Evolutionary conservation across 2,797 vertebrate species (phyloP).

Genomic region (Molothrus ater): DNA sequence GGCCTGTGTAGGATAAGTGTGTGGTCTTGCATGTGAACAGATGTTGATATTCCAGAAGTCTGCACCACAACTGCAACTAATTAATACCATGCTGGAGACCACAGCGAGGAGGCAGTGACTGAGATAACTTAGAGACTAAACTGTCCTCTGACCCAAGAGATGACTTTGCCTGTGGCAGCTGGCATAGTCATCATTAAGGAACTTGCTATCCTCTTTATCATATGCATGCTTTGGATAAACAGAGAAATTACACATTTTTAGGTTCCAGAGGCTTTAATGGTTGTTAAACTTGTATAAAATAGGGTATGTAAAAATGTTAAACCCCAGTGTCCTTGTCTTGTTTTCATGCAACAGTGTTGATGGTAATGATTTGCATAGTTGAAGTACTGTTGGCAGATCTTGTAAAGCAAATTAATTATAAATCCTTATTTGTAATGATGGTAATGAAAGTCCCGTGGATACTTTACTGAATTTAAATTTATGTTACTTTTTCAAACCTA

Average conservation of each 20-base stretch:
- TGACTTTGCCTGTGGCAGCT: not conserved
- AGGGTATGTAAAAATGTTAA: not conserved
- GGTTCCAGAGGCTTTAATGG: not conserved
- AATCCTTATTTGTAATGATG: not conserved
- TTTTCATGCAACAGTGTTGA: not conserved
- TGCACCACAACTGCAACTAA: conserved; percentile 16
- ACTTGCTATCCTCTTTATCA: not conserved
- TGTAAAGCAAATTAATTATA: not conserved
- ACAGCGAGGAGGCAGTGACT: not conserved
- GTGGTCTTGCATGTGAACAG: conserved; percentile 33
- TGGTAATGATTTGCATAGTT: not conserved
- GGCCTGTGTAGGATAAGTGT: not conserved
- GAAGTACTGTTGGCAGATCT: not conserved
- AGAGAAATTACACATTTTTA: not conserved
- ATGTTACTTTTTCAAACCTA: not conserved
- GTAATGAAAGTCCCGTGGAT: not conserved
- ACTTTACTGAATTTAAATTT: not conserved
- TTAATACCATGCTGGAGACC: conserved; percentile 34
- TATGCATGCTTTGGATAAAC: not conserved
- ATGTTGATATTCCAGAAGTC: conserved; percentile 42
- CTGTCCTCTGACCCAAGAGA: conserved; percentile 26
- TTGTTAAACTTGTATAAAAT: not conserved
- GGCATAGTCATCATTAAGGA: not conserved
- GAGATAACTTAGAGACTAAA: conserved; percentile 39
- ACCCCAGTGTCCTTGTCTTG: not conserved